Percentiles rank a stretch among this genome's conserved stretches.
Conservation (phyloP, 1,140 invertebrate genomes). For the Pseudomyrmex concolor region DNA sequence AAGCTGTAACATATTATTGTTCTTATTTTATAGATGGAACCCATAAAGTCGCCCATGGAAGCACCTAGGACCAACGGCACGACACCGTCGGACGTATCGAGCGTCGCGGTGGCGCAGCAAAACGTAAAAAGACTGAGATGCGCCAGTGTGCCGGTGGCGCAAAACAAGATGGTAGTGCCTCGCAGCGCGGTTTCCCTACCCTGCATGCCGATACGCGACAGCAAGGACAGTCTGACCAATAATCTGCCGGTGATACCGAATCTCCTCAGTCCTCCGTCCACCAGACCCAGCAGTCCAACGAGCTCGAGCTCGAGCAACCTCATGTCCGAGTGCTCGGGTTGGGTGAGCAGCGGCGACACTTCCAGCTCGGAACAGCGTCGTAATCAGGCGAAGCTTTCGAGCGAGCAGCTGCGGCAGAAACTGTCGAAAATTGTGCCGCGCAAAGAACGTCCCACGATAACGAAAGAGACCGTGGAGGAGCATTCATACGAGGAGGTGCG, state of each 20-base stretch:
- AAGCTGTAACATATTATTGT: not conserved
- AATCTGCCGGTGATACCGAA: constrained; percentile 76
- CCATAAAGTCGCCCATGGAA: constrained; percentile 75
- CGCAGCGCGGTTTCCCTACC: constrained; percentile 83
- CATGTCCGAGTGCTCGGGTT: constrained; percentile 90
- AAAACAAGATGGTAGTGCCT: constrained; percentile 82
- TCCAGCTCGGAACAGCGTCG: constrained; percentile 86
- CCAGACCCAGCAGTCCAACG: constrained; percentile 81
- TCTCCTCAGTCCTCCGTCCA: constrained; percentile 81
- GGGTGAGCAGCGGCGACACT: constrained; percentile 88
- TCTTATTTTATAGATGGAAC: constrained; percentile 67
- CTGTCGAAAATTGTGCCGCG: constrained; percentile 81
- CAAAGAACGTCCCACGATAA: constrained; percentile 86
- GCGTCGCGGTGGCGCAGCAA: constrained; percentile 57
- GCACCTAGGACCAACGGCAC: constrained; percentile 69
- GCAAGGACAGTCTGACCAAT: constrained; percentile 76
- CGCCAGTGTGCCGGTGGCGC: constrained; percentile 82
- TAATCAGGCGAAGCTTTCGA: constrained; percentile 82
- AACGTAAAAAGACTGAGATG: constrained; percentile 82
- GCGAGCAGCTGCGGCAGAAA: constrained; percentile 80
- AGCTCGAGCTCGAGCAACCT: constrained; percentile 89
- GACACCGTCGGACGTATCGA: constrained; percentile 62
- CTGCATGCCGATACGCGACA: constrained; percentile 83
- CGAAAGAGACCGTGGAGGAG: constrained; percentile 79
- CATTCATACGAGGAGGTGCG: constrained; percentile 91